Conservation (phyloP, 2,888 invertebrate species). For the Theretra japonica region DNA sequence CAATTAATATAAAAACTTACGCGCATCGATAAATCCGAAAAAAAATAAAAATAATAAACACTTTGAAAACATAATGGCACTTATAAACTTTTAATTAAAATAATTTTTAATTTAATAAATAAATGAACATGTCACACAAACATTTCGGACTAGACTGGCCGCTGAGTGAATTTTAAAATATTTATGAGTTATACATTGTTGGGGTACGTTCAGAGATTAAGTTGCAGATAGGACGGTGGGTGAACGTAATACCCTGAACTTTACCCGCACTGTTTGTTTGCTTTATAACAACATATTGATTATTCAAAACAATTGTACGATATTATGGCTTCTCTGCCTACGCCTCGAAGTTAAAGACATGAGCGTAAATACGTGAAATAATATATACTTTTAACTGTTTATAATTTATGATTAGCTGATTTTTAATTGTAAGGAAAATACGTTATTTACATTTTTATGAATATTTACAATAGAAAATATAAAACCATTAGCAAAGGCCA, state of each 20-base stretch:
- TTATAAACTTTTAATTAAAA: constrained; percentile 39
- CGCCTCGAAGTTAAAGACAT: too few relatives aligned
- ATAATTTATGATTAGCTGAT: too few relatives aligned
- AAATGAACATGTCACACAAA: constrained; percentile 42
- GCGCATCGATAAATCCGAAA: constrained; percentile 54
- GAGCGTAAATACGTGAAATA: too few relatives aligned
- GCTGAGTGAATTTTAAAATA: constrained; percentile 48
- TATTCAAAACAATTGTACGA: too few relatives aligned
- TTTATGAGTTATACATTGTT: constrained; percentile 32
- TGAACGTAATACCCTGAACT: not conserved
- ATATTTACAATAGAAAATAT: too few relatives aligned
- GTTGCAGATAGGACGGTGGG: not conserved
- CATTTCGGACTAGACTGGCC: constrained; percentile 50
- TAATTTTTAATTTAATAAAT: constrained; percentile 42
- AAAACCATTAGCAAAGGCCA: too few relatives aligned
- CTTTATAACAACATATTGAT: too few relatives aligned
- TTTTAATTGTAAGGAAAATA: too few relatives aligned
- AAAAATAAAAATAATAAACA: constrained; percentile 60
- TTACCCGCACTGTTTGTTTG: too few relatives aligned
- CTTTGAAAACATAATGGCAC: constrained; percentile 61
- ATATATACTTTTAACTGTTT: too few relatives aligned
- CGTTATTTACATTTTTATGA: too few relatives aligned
- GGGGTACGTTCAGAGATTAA: constrained; percentile 41
- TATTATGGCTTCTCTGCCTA: too few relatives aligned
- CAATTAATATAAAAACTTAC: constrained; percentile 51